These are phyloP conservation scores for Urocolius indicus DNA, from an alignment of 2,113 vertebrate species.

Conservation along the genomic window DNA sequence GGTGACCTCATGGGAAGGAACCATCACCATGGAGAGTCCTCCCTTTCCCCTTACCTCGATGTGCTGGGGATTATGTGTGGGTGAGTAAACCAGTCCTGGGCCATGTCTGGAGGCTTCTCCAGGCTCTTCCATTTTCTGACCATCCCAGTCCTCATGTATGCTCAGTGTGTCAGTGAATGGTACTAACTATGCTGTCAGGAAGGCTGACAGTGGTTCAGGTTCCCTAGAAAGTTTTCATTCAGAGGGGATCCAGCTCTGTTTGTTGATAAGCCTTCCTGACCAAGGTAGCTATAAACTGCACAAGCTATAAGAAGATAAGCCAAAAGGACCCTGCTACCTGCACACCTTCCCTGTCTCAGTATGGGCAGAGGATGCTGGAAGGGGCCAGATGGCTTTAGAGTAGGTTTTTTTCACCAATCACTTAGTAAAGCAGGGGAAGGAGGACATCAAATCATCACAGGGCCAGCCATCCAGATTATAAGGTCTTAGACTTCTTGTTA, in stretches of 20 bases:
- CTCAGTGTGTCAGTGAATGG: too few species aligned
- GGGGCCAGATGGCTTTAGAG: not conserved
- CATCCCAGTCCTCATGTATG: fast-evolving
- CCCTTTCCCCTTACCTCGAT: too few species aligned
- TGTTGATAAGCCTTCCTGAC: not conserved
- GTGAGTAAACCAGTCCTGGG: not conserved
- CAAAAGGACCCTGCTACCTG: not conserved
- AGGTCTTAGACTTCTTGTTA: not conserved
- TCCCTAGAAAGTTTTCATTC: not conserved
- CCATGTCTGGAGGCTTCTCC: not conserved
- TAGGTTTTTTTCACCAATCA: not conserved
- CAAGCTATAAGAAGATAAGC: not conserved
- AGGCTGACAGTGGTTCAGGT: not conserved
- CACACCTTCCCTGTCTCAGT: not conserved
- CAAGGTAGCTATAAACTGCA: not conserved
- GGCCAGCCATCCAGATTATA: not conserved
- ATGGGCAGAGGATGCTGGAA: not conserved
- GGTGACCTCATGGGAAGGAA: not conserved
- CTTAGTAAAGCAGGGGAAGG: not conserved
- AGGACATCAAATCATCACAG: not conserved
- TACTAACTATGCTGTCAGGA: not conserved
- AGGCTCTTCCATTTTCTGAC: not conserved
- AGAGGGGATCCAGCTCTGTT: not conserved
- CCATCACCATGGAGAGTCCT: not conserved
- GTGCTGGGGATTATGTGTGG: not conserved